A percentile compares a stretch with the other conserved stretches of the same genome.
Conservation (phyloP, 2,888 invertebrate genomes). For the Andrena flavipes region DNA sequence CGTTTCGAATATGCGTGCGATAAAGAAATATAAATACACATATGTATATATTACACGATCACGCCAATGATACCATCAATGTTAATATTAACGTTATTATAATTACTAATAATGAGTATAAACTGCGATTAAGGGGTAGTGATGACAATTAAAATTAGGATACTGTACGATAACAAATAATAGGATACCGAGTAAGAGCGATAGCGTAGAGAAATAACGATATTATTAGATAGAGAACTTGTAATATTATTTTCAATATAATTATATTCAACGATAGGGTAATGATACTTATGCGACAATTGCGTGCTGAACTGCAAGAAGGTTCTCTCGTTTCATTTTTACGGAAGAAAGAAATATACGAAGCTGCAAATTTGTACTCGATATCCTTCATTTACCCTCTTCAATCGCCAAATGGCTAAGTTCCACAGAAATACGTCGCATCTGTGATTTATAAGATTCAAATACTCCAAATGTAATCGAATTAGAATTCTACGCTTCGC, state of each 20-base stretch:
- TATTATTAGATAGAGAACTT: slow-evolving; percentile 67
- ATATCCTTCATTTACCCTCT: slow-evolving; percentile 38
- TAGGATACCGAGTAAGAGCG: slow-evolving; percentile 63
- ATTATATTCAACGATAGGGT: slow-evolving; percentile 69
- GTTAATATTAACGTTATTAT: slow-evolving; percentile 18
- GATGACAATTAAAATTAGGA: slow-evolving; percentile 31
- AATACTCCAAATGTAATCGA: background rate
- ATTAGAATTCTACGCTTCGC: background rate
- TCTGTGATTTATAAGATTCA: too few relatives aligned
- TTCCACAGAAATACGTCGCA: background rate
- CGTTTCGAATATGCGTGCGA: slow-evolving; percentile 20
- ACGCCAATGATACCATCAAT: slow-evolving; percentile 37
- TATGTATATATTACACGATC: slow-evolving; percentile 50
- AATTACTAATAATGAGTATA: slow-evolving; percentile 31
- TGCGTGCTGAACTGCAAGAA: slow-evolving; percentile 63
- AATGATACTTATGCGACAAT: slow-evolving; percentile 49
- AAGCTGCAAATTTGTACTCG: slow-evolving; percentile 71
- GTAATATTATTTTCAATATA: slow-evolving; percentile 74
- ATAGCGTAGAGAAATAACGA: slow-evolving; percentile 63
- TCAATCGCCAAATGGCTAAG: background rate
- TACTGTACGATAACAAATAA: slow-evolving; percentile 44
- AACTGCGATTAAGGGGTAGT: slow-evolving; percentile 3
- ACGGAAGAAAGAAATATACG: slow-evolving; percentile 71
- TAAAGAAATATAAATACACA: slow-evolving; percentile 14
- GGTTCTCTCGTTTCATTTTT: slow-evolving; percentile 71